Base-by-base conservation (phyloP, 2,113 vertebrate species). In the Rhinoderma darwinii region DNA sequence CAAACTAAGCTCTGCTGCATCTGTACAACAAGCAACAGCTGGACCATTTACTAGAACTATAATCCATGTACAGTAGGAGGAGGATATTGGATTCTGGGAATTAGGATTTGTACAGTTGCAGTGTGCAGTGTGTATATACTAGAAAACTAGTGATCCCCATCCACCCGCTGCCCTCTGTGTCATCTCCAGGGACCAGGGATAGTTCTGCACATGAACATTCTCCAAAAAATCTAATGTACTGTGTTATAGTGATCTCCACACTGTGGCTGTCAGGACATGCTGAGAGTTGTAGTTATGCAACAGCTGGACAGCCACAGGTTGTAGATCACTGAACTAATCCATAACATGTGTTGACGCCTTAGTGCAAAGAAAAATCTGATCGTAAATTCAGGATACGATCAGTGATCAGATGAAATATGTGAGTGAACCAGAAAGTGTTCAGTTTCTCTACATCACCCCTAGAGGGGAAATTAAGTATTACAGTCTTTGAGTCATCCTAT, bases 1-100 rank as follows among this genome's bases (percentile, higher is more conserved):
- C 20, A 72, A 17, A 72, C 68, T 72, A 39, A 72, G 68, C 68
- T 72, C 68, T 72, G 68, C 37, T 72, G 37, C 68, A 72, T 72
- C 68, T 72, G 68, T 72, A 72, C 20, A 41, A 72, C 41, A 72
- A 22, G 35, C 37, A 72, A 25, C 68, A 72, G 68, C 68, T 72
- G 68, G 68, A 41, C 17, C 63, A 4, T 6, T 72, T 39, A 39
- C 68, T 72, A 22, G 35, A 25, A 12, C 68, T 11, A 11, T 72
- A 72, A 72, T 72, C 68, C 68, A 2, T 25, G 68, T 41, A 25
- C 25, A 72, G 37, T 41, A 41, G 68, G 37, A 39, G 68, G 37
- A 72, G 37, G 68, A 41, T 18, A 41, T 2, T 2, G 37, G 6
- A 41, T 72, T 72, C 68, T 25, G 68, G 68, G 68, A 72, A 41